Evolutionary conservation across 2,888 invertebrate species (phyloP), one percentile per base, ranked within the genome.

Genomic region (Peribatodes rhomboidaria): DNA sequence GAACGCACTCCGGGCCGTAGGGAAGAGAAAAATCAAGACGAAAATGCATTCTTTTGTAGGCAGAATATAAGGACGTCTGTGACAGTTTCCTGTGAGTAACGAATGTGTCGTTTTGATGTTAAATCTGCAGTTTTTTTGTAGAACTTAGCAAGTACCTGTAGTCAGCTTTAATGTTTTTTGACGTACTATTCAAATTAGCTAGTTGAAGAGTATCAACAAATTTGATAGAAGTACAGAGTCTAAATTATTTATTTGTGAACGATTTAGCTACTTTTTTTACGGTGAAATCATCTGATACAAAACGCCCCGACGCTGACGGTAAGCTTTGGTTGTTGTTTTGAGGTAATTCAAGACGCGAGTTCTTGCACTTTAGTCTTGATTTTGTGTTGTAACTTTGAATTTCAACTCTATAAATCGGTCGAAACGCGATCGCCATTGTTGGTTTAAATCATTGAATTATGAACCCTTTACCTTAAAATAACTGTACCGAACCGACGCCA

Each of bases 1-100:
- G 73, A 76, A 77, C 75, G 83, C 79, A 77, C 70, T 84, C 80
- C 77, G 69, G 73, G 72, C n/a, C 9, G 39, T 61, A 62, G 61
- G 42, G 60, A 54, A 20, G 67, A 46, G 65, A 49, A 42, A 46
- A 22, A 49, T 35, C 44, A 44, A 61, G 41, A 49, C 59, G 14
- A 16, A 31, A 27, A n/a, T 35, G 42, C 2, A 50, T 8, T 4
- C 27, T 27, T 33, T 33, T 16, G 1, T 11, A 33, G 33, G 4
- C 13, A 46, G 9, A 42, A n/a, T 14, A 14, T 39, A 14, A 39
- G 39, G 39, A n/a, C 14, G 14, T 27, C 6, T 27, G 8, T 4
- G 14, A 14, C 13, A n/a, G 39, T 14, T 14, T n/a, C 4, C 14
- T 6, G 3, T 1, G 4, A 39, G 6, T 14, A 1, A 4, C 8